A percentile compares a stretch with the other conserved stretches of the same genome.
Conservation (phyloP, 37 sponge, comb jelly and placozoan genomes). For the Aplysina aerophoba region DNA sequence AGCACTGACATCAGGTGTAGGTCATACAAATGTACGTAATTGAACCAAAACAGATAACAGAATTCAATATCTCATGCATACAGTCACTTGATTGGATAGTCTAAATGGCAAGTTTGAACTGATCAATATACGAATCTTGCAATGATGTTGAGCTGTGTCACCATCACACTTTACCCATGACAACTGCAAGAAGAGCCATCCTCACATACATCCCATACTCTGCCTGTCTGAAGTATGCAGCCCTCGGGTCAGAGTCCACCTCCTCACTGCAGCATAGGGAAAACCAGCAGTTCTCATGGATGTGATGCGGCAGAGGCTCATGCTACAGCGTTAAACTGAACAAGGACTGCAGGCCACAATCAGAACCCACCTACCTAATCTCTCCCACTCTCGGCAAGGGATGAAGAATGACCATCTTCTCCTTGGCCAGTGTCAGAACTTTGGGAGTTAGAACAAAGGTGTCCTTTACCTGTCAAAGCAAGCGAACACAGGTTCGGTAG, state of each 20-base stretch:
- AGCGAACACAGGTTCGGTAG: not conserved
- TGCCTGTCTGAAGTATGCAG: slow-evolving; percentile 98
- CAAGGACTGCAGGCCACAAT: not conserved
- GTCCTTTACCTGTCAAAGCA: slow-evolving; percentile 78
- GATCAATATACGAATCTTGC: too few relatives aligned
- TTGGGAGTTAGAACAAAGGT: slow-evolving; percentile 87
- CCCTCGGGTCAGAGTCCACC: slow-evolving; percentile 94
- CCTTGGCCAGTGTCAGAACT: slow-evolving; percentile 93
- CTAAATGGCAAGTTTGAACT: too few relatives aligned
- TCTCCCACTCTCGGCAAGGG: slow-evolving; percentile 97
- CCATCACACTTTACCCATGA: slow-evolving; percentile 39
- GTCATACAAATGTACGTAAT: too few relatives aligned
- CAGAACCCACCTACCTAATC: slow-evolving; percentile 69
- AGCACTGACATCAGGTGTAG: too few relatives aligned
- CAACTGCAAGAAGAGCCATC: slow-evolving; percentile 90
- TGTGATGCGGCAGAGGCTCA: too few relatives aligned
- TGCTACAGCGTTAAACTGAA: too few relatives aligned
- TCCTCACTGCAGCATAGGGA: slow-evolving; percentile 67
- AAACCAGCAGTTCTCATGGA: slow-evolving; percentile 15
- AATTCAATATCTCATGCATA: too few relatives aligned
- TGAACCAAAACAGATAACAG: too few relatives aligned
- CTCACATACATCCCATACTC: slow-evolving; percentile 96
- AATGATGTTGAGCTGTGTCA: too few relatives aligned
- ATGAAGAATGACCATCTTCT: slow-evolving; percentile 92
- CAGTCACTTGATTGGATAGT: too few relatives aligned